Conservation (phyloP, 2,888 invertebrate genomes). For the Deroplatys truncata region DNA sequence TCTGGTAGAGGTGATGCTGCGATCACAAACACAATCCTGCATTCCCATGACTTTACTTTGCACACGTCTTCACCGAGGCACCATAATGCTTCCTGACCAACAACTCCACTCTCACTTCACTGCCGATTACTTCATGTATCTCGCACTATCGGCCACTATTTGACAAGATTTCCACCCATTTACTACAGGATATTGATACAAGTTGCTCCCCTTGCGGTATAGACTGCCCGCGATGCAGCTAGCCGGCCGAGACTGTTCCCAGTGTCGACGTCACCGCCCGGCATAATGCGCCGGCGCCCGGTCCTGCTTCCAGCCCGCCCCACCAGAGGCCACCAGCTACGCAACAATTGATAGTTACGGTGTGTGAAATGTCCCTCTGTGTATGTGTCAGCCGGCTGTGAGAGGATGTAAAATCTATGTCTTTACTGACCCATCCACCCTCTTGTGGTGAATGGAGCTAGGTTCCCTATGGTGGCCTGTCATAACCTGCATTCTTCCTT, state of each 20-base stretch:
- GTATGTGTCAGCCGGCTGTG: no score
- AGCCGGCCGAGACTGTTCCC: not conserved
- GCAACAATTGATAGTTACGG: not conserved
- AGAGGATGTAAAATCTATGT: not conserved
- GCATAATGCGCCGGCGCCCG: not conserved
- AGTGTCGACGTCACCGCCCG: not conserved
- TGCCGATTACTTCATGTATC: not conserved
- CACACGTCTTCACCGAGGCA: not conserved
- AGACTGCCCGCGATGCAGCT: not conserved
- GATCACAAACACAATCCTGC: not conserved
- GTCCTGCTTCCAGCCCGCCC: not conserved
- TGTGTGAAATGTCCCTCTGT: not conserved
- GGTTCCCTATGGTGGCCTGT: not conserved
- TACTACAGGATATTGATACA: not conserved
- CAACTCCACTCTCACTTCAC: not conserved
- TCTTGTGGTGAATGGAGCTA: not conserved
- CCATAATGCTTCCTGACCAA: not conserved
- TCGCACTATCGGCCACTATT: not conserved
- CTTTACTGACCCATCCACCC: not conserved
- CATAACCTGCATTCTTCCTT: not conserved
- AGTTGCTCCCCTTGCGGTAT: not conserved
- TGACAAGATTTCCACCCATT: not conserved
- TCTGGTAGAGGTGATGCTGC: not conserved
- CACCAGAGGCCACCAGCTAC: not conserved
- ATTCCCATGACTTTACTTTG: not conserved